Evolutionary conservation across 2,113 vertebrate genomes (phyloP), one percentile per base, ranked within the genome.

Genomic region (Prochilodus magdalenae): DNA sequence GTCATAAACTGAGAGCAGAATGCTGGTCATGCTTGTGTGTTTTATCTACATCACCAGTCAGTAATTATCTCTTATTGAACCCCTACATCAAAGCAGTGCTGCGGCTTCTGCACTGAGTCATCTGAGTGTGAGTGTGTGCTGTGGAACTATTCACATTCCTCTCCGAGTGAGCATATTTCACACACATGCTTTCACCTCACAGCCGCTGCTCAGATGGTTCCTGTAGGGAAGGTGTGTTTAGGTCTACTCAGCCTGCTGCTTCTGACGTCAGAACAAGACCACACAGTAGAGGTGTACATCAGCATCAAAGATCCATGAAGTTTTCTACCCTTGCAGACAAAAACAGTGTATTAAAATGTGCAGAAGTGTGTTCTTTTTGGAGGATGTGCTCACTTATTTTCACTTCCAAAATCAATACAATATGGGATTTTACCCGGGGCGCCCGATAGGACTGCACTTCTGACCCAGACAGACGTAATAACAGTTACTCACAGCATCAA

Each of bases 31-130:
- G 40, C 40, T 44, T 1, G 4, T 36, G 18, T 53, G 69, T 53
- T 57, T 59, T 51, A 33, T 29, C 30, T 70, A 0, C 12, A n/a
- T 24, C 60, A 84, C 62, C 82, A 75, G 69, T 69, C 67, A 73
- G 84, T 84, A 86, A 77, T 88, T 86, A 86, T 59, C 59, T 79
- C 71, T 81, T 78, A 79, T 83, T 82, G 62, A 82, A 81, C 75
- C 67, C 75, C 53, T 81, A 72, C 75, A 85, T 83, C 84, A 86
- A 84, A 83, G 83, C 33, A 44, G 77, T 36, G n/a, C 40, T 12
- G 60, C n/a, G 60, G 73, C 44, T 44, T 60, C 8, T 30, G 27
- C 24, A 16, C 49, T 51, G 40, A 44, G 71, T 85, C 63, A 73
- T 26, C 36, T n/a, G 26, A 24, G 30, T 71, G 57, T 49, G 73